Percentiles rank a stretch among this genome's conserved stretches.
Conservation (phyloP, 2,797 vertebrate species). For the Acrossocheilus fasciatus region DNA sequence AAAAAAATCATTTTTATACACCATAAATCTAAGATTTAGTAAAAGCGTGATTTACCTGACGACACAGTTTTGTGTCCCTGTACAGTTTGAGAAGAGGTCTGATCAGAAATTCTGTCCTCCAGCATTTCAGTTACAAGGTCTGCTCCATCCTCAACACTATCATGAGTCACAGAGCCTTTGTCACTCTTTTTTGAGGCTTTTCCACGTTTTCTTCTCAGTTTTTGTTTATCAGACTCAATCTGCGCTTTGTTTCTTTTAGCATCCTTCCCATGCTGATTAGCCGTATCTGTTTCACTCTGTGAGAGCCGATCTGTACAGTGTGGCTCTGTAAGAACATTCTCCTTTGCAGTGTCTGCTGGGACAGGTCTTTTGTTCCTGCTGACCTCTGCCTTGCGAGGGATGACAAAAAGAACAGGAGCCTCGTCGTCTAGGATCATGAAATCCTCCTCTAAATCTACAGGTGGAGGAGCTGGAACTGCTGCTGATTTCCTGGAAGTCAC, state of each 20-base stretch:
- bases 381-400: slow-evolving; percentile 66
- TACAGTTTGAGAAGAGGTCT: slow-evolving; percentile 29
- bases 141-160: slow-evolving; percentile 3
- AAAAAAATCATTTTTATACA: background rate
- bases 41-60: slow-evolving; percentile 35
- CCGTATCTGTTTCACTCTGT: slow-evolving; percentile 26
- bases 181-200: slow-evolving; percentile 27
- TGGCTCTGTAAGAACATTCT: background rate
- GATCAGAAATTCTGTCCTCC: slow-evolving; percentile 7
- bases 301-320: background rate
- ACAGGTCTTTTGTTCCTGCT: slow-evolving; percentile 52
- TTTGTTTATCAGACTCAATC: slow-evolving; percentile 30
- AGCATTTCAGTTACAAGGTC: background rate
- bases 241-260: slow-evolving; percentile 8
- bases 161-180: background rate
- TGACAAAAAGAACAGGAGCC: slow-evolving; percentile 64
- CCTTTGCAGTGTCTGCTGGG: background rate
- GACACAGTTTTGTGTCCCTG: slow-evolving; percentile 2
- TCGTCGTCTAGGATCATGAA: slow-evolving; percentile 80
- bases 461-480: slow-evolving; percentile 49
- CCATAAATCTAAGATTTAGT: background rate
- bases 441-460: slow-evolving; percentile 73
- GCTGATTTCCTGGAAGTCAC: slow-evolving; percentile 60
- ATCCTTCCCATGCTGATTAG: slow-evolving; percentile 18
- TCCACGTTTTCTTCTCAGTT: slow-evolving; percentile 48